Evolutionary conservation across 2,113 vertebrate species (phyloP).

Genomic region (Nymphicus hollandicus): DNA sequence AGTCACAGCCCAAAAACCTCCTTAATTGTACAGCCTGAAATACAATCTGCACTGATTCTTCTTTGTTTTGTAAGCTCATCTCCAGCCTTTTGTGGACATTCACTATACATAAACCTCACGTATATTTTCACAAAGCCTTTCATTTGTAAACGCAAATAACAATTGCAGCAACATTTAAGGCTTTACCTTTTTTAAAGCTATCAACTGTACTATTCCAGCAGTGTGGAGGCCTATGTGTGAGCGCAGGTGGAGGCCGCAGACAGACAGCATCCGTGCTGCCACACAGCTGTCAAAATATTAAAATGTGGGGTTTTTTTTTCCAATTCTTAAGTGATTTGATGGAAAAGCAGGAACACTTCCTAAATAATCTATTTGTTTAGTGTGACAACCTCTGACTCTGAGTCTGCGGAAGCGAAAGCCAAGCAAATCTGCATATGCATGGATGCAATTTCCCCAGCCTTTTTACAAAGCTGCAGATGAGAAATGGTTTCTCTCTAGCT

Average conservation of each 20-base stretch:
- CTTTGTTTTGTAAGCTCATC: not conserved
- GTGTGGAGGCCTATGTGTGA: not conserved
- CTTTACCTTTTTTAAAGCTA: not conserved
- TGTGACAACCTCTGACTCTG: not conserved
- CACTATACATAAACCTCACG: not conserved
- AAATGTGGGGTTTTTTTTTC: not conserved
- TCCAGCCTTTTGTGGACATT: not conserved
- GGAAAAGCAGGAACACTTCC: not conserved
- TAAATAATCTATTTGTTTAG: not conserved
- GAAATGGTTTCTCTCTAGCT: slow-evolving; percentile 7
- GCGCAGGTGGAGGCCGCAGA: fast-evolving
- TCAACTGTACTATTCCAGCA: not conserved
- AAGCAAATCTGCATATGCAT: slow-evolving; percentile 29
- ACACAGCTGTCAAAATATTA: not conserved
- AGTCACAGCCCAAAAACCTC: not conserved
- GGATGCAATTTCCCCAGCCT: not conserved
- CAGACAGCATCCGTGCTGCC: not conserved
- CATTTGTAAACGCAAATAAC: not conserved
- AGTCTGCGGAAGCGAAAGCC: not conserved
- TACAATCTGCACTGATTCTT: not conserved
- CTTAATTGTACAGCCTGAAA: not conserved
- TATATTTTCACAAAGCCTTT: not conserved
- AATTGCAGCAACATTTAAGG: not conserved
- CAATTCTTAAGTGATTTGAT: not conserved
- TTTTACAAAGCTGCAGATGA: slow-evolving; percentile 6